phyloP scores from a whole-genome alignment of 2,888 invertebrate genomes.

The Epinotia demarniana region DNA sequence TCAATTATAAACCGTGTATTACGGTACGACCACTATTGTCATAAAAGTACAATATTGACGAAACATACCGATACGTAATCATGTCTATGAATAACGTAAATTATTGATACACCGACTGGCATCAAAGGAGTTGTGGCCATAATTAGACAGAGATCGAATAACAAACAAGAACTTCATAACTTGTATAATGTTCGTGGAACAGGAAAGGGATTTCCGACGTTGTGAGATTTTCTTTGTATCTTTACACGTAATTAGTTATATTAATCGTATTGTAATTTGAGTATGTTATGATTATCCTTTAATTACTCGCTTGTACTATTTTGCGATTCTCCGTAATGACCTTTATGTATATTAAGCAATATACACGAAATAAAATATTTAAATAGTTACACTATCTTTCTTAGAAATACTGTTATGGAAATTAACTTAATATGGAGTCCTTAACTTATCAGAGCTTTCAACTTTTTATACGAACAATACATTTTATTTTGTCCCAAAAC shows the following conservation, averaged over 20 bases:
- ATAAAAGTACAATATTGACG: conserved; percentile 15
- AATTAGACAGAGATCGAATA: conserved; percentile 25
- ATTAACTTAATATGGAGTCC: no score
- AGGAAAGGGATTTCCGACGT: conserved; percentile 28
- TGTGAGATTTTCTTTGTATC: conserved; percentile 18
- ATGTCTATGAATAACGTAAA: conserved; percentile 11
- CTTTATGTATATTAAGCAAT: not conserved
- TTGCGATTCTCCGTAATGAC: not conserved
- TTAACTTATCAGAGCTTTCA: not conserved
- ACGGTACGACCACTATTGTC: conserved; percentile 23
- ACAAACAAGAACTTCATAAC: conserved; percentile 37
- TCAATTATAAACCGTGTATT: conserved; percentile 11
- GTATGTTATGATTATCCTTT: not conserved
- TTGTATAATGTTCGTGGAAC: conserved; percentile 22
- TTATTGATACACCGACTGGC: conserved; percentile 27
- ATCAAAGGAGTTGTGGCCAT: conserved; percentile 32
- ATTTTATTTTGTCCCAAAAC: conserved; percentile 7
- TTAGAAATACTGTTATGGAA: no score
- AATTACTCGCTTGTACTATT: not conserved
- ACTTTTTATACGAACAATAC: not conserved
- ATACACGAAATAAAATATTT: not conserved
- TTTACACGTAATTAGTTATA: conserved; percentile 8
- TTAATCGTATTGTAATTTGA: not conserved
- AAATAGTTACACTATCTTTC: no score
- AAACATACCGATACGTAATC: conserved; percentile 4